These are phyloP conservation scores for Chloroceryle amazona DNA, from an alignment of 2,797 vertebrate species.

Conservation along the genomic window DNA sequence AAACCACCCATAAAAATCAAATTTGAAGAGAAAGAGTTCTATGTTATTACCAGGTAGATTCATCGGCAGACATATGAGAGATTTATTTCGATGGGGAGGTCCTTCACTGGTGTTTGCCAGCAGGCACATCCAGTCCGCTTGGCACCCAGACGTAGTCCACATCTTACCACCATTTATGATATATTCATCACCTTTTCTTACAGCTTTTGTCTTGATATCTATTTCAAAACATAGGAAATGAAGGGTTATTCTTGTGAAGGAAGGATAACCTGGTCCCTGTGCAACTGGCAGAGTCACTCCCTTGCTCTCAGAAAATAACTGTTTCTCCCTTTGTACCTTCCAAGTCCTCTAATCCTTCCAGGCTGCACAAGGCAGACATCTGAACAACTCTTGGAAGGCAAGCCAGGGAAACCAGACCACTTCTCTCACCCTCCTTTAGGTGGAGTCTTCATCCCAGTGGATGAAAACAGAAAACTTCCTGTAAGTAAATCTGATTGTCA, in stretches of 20 bases:
- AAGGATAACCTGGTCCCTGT: not conserved
- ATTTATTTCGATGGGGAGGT: conserved; percentile 86
- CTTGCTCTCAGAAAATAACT: not conserved
- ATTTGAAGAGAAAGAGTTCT: not conserved
- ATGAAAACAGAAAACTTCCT: not conserved
- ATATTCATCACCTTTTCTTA: conserved; percentile 85
- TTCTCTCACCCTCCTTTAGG: not conserved
- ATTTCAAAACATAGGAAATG: not conserved
- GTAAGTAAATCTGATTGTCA: not conserved
- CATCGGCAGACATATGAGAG: conserved; percentile 89
- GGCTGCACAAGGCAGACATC: not conserved
- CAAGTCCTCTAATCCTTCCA: not conserved
- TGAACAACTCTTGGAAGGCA: not conserved
- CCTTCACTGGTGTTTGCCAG: conserved; percentile 86
- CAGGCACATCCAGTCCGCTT: conserved; percentile 91
- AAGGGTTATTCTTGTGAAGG: not conserved
- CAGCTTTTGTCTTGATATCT: conserved; percentile 88
- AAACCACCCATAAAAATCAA: conserved; percentile 23
- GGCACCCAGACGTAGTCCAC: conserved; percentile 87
- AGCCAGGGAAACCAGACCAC: not conserved
- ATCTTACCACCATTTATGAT: conserved; percentile 89
- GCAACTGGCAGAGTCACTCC: not conserved
- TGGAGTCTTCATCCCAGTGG: not conserved
- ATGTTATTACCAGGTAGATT: conserved; percentile 83
- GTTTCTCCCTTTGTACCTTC: not conserved